Conservation (phyloP, 2,888 invertebrate species). For the Amblyjoppa fuscipennis region DNA sequence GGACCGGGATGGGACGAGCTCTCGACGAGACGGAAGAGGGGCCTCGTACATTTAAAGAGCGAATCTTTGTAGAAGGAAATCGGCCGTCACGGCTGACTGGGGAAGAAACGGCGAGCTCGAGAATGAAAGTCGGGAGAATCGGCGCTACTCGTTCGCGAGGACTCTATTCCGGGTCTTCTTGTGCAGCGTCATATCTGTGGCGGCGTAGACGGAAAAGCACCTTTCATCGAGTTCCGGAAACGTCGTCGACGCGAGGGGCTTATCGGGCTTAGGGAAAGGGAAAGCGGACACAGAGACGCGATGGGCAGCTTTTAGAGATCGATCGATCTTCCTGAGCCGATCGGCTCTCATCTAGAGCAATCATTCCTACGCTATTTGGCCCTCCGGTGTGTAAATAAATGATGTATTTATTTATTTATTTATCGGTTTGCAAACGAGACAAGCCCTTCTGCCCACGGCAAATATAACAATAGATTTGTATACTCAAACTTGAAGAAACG, state of each 20-base stretch:
- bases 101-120: slow-evolving; percentile 73
- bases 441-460: no score
- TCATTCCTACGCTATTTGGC: background rate
- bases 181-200: slow-evolving; percentile 65
- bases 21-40: slow-evolving; percentile 49
- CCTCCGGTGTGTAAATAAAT: no score
- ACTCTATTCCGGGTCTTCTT: slow-evolving; percentile 75
- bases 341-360: background rate
- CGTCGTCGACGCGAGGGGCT: slow-evolving; percentile 27
- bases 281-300: background rate
- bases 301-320: background rate
- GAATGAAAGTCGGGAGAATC: slow-evolving; percentile 18
- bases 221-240: slow-evolving; percentile 61
- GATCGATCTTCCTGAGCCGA: slow-evolving; percentile 11
- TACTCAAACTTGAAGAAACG: no score
- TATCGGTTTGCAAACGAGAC: no score
- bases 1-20: slow-evolving; percentile 48
- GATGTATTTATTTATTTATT: no score
- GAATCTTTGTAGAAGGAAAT: slow-evolving; percentile 82
- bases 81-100: slow-evolving; percentile 79
- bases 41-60: slow-evolving; percentile 76
- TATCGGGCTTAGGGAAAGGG: slow-evolving; percentile 48
- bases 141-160: slow-evolving; percentile 68
- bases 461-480: no score
- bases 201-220: slow-evolving; percentile 55